These are phyloP conservation scores for Sebastes kiyomatsui DNA, from an alignment of 2,797 vertebrate genomes.

Conservation along the genomic window DNA sequence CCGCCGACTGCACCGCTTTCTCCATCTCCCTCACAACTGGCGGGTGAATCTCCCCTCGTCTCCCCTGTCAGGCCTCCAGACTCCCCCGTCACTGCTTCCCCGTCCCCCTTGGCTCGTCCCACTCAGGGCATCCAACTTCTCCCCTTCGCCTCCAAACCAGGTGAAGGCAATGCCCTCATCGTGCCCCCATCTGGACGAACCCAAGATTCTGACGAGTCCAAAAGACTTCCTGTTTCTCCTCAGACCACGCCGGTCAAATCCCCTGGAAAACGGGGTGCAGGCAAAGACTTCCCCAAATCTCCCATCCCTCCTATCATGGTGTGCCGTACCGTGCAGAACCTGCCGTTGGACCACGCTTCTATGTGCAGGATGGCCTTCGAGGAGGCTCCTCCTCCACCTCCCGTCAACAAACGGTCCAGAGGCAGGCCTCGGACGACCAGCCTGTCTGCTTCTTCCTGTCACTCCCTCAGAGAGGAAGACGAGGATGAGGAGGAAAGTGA, in stretches of 20 bases:
- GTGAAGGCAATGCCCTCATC: slow-evolving; percentile 79
- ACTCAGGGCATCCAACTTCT: slow-evolving; percentile 78
- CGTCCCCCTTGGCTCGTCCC: slow-evolving; percentile 25
- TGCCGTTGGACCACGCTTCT: slow-evolving; percentile 91
- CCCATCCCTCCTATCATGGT: slow-evolving; percentile 70
- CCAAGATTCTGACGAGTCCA: slow-evolving; percentile 69
- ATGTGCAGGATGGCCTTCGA: slow-evolving; percentile 89
- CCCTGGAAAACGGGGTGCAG: slow-evolving; percentile 63
- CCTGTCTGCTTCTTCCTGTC: slow-evolving; percentile 61
- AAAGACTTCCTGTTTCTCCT: slow-evolving; percentile 52
- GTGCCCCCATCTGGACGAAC: slow-evolving; percentile 74
- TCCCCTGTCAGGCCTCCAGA: slow-evolving; percentile 66
- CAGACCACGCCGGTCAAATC: slow-evolving; percentile 65
- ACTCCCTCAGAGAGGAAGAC: slow-evolving; percentile 72
- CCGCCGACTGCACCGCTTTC: slow-evolving; percentile 40
- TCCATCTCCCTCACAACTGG: slow-evolving; percentile 45
- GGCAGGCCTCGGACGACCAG: slow-evolving; percentile 76
- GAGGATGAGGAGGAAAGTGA: slow-evolving; percentile 74
- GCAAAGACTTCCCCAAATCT: slow-evolving; percentile 75
- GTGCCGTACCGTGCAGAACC: slow-evolving; percentile 90
- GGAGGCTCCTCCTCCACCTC: slow-evolving; percentile 72
- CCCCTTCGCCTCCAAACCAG: slow-evolving; percentile 78
- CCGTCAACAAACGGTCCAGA: slow-evolving; percentile 71
- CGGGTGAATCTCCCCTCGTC: slow-evolving; percentile 49
- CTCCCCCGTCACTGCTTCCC: slow-evolving; percentile 38